Base-by-base conservation (phyloP, 2,797 vertebrate genomes). In the Pelodytes ibericus region DNA sequence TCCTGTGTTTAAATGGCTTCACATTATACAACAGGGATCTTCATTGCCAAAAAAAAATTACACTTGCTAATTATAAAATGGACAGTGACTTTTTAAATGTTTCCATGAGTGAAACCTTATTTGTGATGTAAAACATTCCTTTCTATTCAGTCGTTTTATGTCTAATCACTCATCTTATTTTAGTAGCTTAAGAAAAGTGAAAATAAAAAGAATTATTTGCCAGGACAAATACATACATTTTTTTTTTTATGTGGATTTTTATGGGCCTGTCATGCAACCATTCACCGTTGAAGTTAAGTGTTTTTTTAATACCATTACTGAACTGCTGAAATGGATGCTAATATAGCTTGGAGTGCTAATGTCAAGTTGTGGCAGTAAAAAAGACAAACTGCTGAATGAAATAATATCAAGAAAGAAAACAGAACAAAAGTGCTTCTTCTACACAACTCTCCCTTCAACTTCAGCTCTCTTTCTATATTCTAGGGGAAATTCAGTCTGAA, bases 371-470 rank as follows among this genome's bases (percentile, higher is more conserved):
- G 86, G 90, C 90, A 91, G 93, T 94, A 93, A 93, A 93, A 93
- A 92, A 93, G 91, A 93, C 87, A 89, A 90, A 94, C 86, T 89
- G 90, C 90, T 91, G 90, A 92, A 93, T 93, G 89, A 93, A 92
- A 93, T 92, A 89, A 90, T 91, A 89, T 90, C 89, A 86, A 53
- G 24, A 24, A 53, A 53, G 90, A 91, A 93, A 89, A 90, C 88
- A 89, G 85, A 89, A 90, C 92, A 89, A 88, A 87, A 87, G 85
- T 87, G 87, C 83, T 87, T 87, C 83, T 83, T 88, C 88, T 87
- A 86, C 85, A 87, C 86, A 86, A 83, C 86, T 5, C 3, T 65
- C 26, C 25, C 24, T 57, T 9, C 13, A 8, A 9, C 15, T 49
- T 56, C 58, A 10, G 22, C 11, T 49, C 15, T 58, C 22, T 64